These are phyloP conservation scores for Sus scrofa DNA, from an alignment of 2,113 vertebrate genomes.

Conservation along the genomic window DNA sequence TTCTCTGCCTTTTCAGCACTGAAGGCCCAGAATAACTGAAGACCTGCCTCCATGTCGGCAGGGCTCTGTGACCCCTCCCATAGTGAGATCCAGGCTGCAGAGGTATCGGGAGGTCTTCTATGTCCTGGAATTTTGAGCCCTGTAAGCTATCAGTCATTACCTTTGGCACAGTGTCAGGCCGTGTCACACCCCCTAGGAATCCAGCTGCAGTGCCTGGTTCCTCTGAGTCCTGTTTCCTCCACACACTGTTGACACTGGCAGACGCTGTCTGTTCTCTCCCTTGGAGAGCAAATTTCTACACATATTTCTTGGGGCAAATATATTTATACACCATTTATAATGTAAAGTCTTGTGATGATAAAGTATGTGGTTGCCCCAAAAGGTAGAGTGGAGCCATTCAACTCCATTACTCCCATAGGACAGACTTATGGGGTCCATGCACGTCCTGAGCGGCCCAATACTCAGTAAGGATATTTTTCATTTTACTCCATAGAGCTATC, in stretches of 20 bases:
- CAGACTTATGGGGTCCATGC: not conserved
- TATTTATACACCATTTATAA: constrained; percentile 64
- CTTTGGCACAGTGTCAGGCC: not conserved
- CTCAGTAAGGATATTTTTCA: not conserved
- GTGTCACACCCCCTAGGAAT: not conserved
- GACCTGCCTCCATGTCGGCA: not conserved
- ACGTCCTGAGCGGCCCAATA: not conserved
- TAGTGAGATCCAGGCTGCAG: not conserved
- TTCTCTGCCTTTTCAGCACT: not conserved
- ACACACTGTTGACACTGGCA: constrained; percentile 70
- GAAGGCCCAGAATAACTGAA: not conserved
- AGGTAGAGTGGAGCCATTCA: constrained; percentile 7
- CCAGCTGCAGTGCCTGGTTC: constrained; percentile 23
- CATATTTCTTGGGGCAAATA: constrained; percentile 60
- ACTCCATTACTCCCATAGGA: not conserved
- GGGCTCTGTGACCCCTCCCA: not conserved
- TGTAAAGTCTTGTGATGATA: constrained; percentile 58
- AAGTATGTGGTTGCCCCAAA: constrained; percentile 51
- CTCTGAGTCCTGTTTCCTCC: constrained; percentile 51
- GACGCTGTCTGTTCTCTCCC: not conserved
- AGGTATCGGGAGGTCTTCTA: not conserved
- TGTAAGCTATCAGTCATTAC: not conserved
- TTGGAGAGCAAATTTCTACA: constrained; percentile 53
- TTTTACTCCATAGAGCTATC: not conserved
- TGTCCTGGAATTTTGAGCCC: not conserved